A percentile compares a stretch with the other conserved stretches of the same genome.
Conservation (phyloP, 2,797 vertebrate species). For the Ctenopoma multispine region DNA sequence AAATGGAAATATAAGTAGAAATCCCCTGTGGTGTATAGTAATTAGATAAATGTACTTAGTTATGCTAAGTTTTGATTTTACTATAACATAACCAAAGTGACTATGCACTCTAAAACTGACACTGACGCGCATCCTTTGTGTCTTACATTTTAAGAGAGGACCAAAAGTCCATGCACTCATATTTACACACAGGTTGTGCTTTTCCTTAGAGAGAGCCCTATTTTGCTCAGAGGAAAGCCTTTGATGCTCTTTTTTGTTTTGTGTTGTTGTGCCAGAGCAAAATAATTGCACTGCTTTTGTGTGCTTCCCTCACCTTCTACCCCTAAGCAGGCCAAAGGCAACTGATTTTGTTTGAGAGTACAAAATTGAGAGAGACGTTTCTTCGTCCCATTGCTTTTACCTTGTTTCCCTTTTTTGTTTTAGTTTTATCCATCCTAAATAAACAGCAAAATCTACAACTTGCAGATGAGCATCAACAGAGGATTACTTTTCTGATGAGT, state of each 20-base stretch:
- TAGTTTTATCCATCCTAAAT: constrained; percentile 66
- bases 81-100: not conserved
- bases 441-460: constrained; percentile 56
- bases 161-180: constrained; percentile 75
- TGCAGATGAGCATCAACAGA: constrained; percentile 41
- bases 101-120: constrained; percentile 17
- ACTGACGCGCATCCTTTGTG: constrained; percentile 59
- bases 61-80: not conserved
- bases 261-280: constrained; percentile 87
- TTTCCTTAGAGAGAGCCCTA: constrained; percentile 81
- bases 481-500: constrained; percentile 3
- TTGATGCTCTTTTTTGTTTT: constrained; percentile 88
- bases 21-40: no score
- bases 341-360: constrained; percentile 82
- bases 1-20: no score
- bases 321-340: constrained; percentile 88
- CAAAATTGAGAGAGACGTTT: constrained; percentile 85
- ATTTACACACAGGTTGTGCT: constrained; percentile 80
- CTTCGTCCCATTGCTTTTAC: constrained; percentile 77
- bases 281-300: constrained; percentile 86
- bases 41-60: no score
- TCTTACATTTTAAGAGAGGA: constrained; percentile 62
- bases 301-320: constrained; percentile 85
- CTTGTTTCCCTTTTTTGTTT: constrained; percentile 67
- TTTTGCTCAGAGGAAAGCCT: constrained; percentile 83